A percentile compares a stretch with the other conserved stretches of the same genome.
phyloP scores from a whole-genome alignment of 2,113 vertebrate species.

The Tricholaema leucomelas region DNA sequence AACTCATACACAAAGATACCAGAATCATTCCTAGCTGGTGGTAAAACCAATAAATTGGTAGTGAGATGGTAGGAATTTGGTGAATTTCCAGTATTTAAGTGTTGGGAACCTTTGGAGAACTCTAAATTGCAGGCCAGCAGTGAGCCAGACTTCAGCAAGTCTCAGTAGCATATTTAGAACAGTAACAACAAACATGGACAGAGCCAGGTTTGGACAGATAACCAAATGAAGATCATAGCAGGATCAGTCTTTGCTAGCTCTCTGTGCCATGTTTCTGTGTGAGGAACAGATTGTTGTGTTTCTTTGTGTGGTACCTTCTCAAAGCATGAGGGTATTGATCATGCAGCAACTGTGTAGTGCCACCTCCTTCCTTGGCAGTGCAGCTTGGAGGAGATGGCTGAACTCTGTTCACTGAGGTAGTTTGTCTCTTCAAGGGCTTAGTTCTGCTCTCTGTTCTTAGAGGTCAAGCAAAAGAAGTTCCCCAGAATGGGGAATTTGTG shows the following conservation, averaged over 20 bases:
- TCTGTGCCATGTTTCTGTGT: neutral
- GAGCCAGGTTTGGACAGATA: neutral
- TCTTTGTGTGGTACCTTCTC: neutral
- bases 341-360: too few relatives aligned
- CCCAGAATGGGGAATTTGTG: neutral
- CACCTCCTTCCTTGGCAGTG: neutral
- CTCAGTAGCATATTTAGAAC: neutral
- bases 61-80: neutral
- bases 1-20: neutral
- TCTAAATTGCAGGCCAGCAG: neutral
- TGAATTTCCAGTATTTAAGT: neutral
- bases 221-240: neutral
- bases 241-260: neutral
- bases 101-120: neutral
- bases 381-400: neutral
- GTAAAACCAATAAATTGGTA: neutral
- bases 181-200: neutral
- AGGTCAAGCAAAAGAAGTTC: neutral
- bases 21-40: neutral
- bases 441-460: neutral
- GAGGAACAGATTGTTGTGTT: neutral
- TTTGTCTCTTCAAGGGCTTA: neutral
- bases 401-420: neutral
- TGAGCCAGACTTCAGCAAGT: neutral
- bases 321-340: neutral